Conservation (phyloP, 1,140 invertebrate genomes). For the Dufourea novaeangliae region DNA sequence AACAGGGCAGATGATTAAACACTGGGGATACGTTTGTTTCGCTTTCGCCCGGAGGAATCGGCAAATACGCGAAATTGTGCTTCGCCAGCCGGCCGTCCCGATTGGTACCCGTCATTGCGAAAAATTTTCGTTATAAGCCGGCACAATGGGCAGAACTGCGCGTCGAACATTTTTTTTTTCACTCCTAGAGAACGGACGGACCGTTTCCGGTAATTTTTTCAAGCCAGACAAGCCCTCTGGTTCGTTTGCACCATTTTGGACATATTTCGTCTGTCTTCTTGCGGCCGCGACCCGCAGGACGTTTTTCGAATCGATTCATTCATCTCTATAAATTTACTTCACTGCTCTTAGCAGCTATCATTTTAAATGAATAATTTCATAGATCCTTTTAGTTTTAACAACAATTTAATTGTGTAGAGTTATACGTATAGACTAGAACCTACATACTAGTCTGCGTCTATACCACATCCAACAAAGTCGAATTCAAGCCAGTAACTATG, state of each 20-base stretch:
- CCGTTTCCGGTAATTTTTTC: background rate
- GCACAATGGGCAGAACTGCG: background rate
- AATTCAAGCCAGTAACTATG: no score
- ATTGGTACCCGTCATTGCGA: conserved; percentile 12
- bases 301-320: no score
- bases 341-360: no score
- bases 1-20: conserved; percentile 63
- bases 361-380: no score
- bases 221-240: background rate
- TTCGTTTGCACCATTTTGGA: background rate
- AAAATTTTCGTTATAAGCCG: background rate
- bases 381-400: no score
- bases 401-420: no score
- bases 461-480: no score
- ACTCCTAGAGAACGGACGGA: background rate
- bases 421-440: no score
- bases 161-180: background rate
- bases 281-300: no score
- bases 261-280: background rate
- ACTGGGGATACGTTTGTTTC: conserved; percentile 54
- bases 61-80: conserved; percentile 60
- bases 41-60: conserved; percentile 61
- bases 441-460: no score
- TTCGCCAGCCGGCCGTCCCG: background rate
- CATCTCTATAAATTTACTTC: no score